Evolutionary conservation across 2,888 invertebrate species (phyloP).

Genomic region (Lottia scabra): DNA sequence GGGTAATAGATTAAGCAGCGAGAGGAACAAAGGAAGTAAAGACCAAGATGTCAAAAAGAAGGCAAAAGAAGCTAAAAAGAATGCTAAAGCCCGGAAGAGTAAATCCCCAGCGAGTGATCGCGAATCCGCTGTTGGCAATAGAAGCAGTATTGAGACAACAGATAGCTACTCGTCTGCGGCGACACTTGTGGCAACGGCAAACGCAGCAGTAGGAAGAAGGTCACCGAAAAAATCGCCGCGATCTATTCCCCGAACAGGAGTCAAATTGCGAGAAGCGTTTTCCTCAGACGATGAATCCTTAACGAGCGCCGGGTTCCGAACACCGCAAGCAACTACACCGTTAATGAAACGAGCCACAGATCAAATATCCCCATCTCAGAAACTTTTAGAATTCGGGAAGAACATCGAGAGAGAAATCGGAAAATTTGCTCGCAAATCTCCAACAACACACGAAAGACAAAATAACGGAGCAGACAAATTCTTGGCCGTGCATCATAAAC

Average conservation of each 20-base stretch:
- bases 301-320: constrained; percentile 25
- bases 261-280: constrained; percentile 6
- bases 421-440: not conserved
- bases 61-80: not conserved
- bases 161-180: not conserved
- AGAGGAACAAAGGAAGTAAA: not conserved
- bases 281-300: constrained; percentile 19
- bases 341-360: constrained; percentile 22
- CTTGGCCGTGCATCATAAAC: not conserved
- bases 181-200: not conserved
- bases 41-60: constrained; percentile 6
- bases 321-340: constrained; percentile 31
- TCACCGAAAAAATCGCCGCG: not conserved
- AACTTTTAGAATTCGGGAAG: constrained; percentile 31
- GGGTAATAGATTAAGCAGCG: constrained; percentile 13
- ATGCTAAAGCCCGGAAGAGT: not conserved
- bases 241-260: not conserved
- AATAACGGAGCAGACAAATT: not conserved
- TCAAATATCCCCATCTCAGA: constrained; percentile 16
- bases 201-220: not conserved
- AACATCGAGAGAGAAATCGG: constrained; percentile 31
- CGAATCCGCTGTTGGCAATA: not conserved
- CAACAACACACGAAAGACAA: not conserved
- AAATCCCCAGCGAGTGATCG: not conserved
- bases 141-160: not conserved